phyloP scores from a whole-genome alignment of 2,888 invertebrate species.

The Stenchaetothrips biformis region DNA sequence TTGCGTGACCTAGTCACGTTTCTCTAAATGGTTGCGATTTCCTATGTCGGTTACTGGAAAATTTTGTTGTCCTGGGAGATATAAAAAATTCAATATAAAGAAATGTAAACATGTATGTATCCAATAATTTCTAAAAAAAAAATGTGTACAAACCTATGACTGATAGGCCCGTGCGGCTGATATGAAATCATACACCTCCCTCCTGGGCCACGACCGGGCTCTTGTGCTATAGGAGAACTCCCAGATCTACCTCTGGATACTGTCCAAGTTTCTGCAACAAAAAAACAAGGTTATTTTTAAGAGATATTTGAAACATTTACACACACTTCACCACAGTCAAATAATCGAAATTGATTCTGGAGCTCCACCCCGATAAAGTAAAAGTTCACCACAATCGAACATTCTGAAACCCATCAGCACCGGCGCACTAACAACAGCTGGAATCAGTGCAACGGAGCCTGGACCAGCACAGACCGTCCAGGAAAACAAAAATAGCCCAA shows the following conservation, averaged over 20 bases:
- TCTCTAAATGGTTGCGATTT: conserved; percentile 94
- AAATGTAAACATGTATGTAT: conserved; percentile 29
- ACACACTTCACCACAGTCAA: not conserved
- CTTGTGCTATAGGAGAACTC: conserved; percentile 56
- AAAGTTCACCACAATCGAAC: not conserved
- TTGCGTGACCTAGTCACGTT: conserved; percentile 68
- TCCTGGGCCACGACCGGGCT: conserved; percentile 62
- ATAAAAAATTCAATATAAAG: conserved; percentile 28
- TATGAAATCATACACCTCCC: conserved; percentile 86
- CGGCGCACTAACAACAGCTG: no score
- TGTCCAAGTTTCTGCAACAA: conserved; percentile 84
- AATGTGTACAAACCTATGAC: conserved; percentile 63
- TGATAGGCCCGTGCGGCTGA: conserved; percentile 70
- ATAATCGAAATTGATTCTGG: not conserved
- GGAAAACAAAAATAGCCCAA: no score
- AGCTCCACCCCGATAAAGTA: not conserved
- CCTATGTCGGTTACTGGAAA: conserved; percentile 95
- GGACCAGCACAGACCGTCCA: no score
- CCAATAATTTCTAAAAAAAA: not conserved
- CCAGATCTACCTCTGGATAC: conserved; percentile 85
- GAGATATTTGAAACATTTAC: conserved; percentile 27
- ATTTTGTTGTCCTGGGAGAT: conserved; percentile 79
- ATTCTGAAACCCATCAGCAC: conserved; percentile 22
- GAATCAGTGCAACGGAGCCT: no score
- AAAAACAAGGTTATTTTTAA: conserved; percentile 34